phyloP scores from a whole-genome alignment of 2,113 vertebrate species.

The Vombatus ursinus region DNA sequence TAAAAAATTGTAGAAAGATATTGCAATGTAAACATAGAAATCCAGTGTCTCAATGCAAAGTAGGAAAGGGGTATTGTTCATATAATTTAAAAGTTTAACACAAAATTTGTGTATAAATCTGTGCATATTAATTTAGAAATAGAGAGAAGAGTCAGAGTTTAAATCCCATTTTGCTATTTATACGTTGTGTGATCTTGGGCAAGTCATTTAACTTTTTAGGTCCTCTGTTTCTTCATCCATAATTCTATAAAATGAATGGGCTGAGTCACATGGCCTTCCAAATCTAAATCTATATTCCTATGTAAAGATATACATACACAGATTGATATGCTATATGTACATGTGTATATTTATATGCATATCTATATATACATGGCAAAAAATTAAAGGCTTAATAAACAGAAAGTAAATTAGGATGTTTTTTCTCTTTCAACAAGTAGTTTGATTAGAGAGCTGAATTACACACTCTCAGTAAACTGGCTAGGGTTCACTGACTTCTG shows the following conservation, averaged over 20 bases:
- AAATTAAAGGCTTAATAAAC: not conserved
- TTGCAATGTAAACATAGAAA: conserved; percentile 15
- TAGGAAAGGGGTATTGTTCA: not conserved
- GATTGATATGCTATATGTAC: not conserved
- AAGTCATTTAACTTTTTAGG: not conserved
- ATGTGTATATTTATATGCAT: not conserved
- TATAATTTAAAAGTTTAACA: not conserved
- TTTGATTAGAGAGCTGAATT: not conserved
- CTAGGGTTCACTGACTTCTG: not conserved
- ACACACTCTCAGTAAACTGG: not conserved
- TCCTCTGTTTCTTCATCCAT: not conserved
- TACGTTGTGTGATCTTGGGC: not conserved
- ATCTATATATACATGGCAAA: not conserved
- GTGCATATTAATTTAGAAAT: no score
- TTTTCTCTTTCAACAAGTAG: conserved; percentile 12
- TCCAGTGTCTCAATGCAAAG: not conserved
- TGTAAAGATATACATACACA: not conserved
- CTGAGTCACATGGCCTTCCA: not conserved
- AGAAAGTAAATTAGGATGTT: not conserved
- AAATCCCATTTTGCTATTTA: no score
- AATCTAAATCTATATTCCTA: not conserved
- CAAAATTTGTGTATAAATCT: no score
- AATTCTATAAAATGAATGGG: not conserved
- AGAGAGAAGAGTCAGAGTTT: no score
- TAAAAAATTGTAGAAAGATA: not conserved